A percentile compares a stretch with the other conserved stretches of the same genome.
Conservation (phyloP, 2,888 invertebrate genomes). For the Lithophane ornitopus region DNA sequence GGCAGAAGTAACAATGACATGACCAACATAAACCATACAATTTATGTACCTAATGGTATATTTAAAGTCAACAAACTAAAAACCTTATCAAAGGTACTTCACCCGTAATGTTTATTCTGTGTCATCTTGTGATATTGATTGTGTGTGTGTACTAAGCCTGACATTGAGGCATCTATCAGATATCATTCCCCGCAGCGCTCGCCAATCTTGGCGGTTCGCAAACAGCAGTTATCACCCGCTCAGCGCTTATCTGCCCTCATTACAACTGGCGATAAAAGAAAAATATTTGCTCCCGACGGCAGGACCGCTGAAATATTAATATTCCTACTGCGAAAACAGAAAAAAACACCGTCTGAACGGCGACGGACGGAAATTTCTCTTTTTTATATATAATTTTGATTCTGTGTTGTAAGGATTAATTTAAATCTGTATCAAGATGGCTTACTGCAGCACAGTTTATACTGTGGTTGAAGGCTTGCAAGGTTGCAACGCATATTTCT, state of each 20-base stretch:
- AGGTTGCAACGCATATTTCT: background rate
- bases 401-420: slow-evolving; percentile 41
- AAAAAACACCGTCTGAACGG: slow-evolving; percentile 29
- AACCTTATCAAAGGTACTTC: too few species aligned
- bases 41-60: too few species aligned
- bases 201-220: slow-evolving; percentile 24
- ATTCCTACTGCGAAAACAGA: slow-evolving; percentile 43
- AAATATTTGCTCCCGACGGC: slow-evolving; percentile 55
- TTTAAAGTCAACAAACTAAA: too few species aligned
- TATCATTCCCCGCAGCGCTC: slow-evolving; percentile 20
- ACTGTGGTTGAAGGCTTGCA: background rate
- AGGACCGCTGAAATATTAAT: slow-evolving; percentile 56
- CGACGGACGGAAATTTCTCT: slow-evolving; percentile 23
- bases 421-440: slow-evolving; percentile 15
- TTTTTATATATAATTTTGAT: slow-evolving; percentile 56
- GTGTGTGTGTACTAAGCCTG: background rate
- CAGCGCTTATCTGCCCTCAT: slow-evolving; percentile 58
- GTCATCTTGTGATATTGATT: background rate
- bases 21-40: too few species aligned
- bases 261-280: slow-evolving; percentile 55
- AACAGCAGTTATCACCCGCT: slow-evolving; percentile 52
- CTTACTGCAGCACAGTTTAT: background rate
- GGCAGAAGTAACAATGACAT: too few species aligned
- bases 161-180: slow-evolving; percentile 9
- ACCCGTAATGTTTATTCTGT: too few species aligned